Percentiles rank a stretch among this genome's conserved stretches.
Conservation (phyloP, 2,113 vertebrate species). For the Isurus oxyrinchus region DNA sequence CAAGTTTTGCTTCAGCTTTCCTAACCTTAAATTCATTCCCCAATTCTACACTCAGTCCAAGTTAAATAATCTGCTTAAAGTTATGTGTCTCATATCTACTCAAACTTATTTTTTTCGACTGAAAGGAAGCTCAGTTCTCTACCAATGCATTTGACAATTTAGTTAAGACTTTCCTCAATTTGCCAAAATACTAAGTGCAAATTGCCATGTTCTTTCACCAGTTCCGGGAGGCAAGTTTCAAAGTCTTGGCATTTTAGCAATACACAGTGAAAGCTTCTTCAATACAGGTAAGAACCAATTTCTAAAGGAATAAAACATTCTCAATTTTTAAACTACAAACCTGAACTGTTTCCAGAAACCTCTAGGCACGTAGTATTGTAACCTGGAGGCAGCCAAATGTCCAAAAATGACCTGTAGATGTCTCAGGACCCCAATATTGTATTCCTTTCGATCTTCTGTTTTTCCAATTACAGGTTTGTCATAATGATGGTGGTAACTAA, state of each 20-base stretch:
- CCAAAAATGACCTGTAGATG: conserved; percentile 98
- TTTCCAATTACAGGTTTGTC: conserved; percentile 88
- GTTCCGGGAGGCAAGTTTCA: background rate
- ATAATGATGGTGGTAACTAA: conserved; percentile 95
- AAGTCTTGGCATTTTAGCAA: background rate
- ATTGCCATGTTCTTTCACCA: background rate
- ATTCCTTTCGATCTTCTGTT: conserved; percentile 96
- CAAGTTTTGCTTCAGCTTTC: background rate
- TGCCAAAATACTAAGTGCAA: background rate
- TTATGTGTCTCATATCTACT: too few species aligned
- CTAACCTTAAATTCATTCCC: background rate
- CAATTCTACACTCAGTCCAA: background rate
- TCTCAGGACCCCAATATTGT: conserved; percentile 96
- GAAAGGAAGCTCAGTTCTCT: background rate
- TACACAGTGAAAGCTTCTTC: background rate
- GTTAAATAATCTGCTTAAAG: background rate
- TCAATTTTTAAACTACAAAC: conserved; percentile 49
- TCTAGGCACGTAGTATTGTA: conserved; percentile 95
- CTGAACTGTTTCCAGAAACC: conserved; percentile 99
- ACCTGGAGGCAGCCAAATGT: conserved; percentile 88
- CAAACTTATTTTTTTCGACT: background rate
- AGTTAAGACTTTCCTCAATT: background rate
- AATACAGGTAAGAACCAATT: background rate
- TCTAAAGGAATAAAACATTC: background rate
- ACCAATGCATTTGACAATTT: background rate